phyloP scores from a whole-genome alignment of 2,888 invertebrate species.

The Metacarcinus magister region DNA sequence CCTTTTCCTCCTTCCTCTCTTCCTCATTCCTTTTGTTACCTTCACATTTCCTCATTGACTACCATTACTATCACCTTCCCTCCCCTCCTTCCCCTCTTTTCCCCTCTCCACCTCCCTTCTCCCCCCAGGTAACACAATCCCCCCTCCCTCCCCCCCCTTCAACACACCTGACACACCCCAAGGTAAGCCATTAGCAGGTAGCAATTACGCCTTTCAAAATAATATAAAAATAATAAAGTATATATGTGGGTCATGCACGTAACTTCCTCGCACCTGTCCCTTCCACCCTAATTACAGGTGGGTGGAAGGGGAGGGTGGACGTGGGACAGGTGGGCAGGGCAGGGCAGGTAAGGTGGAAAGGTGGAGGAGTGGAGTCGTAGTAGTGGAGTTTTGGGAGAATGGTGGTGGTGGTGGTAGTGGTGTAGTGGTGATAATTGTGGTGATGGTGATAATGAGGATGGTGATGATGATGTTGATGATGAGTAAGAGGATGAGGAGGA shows the following conservation, averaged over 20 bases:
- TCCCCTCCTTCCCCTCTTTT: not conserved
- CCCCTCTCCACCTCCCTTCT: not conserved
- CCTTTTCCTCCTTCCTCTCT: not conserved
- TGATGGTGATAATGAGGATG: not conserved
- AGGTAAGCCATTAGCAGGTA: constrained; percentile 12
- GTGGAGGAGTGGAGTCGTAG: not conserved
- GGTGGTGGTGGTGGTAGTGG: not conserved
- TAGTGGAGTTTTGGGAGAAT: no score
- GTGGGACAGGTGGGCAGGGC: constrained; percentile 13
- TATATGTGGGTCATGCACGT: constrained; percentile 23
- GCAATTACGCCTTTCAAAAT: not conserved
- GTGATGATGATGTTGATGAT: no score
- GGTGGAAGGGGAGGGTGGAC: not conserved
- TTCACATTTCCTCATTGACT: not conserved
- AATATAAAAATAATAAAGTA: not conserved
- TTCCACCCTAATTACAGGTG: not conserved
- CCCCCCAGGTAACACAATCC: not conserved
- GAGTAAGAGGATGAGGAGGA: no score
- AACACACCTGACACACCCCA: not conserved
- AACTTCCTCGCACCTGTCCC: constrained; percentile 39
- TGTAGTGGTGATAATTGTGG: not conserved
- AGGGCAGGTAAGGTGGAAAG: not conserved
- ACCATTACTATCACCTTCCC: not conserved
- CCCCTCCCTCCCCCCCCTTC: not conserved
- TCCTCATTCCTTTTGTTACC: not conserved